Base-by-base conservation (phyloP, 2,888 invertebrate genomes). In the Eustalomyia histrio region DNA sequence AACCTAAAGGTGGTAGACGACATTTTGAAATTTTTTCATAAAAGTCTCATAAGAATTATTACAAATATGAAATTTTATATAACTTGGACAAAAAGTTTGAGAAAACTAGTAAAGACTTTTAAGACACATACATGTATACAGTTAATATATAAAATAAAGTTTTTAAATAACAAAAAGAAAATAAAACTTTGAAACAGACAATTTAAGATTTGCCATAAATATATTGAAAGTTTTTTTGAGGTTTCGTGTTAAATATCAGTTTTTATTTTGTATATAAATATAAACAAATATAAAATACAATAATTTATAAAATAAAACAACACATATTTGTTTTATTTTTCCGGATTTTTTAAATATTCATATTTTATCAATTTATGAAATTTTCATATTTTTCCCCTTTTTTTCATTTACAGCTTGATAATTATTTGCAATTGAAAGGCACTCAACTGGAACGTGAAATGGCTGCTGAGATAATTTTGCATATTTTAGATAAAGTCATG, bases 401-500 rank as follows among this genome's bases (percentile, higher is more conserved):
- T 69, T 84, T 83, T 79, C 69, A 78, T 84, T 86, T 85, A 71
- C 86, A 91, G 91, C 87, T 91, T 83, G 90, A 90, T 87, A 88
- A 88, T 83, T 91, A 91, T 86, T 86, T 91, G 82, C 89, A 90
- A 84, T 83, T 89, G 84, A 91, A 88, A 84, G 90, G 90, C 79
- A 89, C 88, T 80, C 89, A 89, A 83, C 84, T 90, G 47, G 93
- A 93, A 85, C 89, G 92, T 81, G 89, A 91, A 85, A 91, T 92
- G 86, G 91, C 93, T 12, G 92, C 93, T 47, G 92, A 92, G 85
- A 91, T 92, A 57, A 91, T 93, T 84, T 92, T 93, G 86, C 91
- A 92, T 76, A 94, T 95, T 83, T 91, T 94, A 52, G 94, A 94
- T 88, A 92, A 92, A 84, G 92, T 96, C 63, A 90, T 95, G 84